Evolutionary conservation across 1,140 invertebrate genomes (phyloP).

Genomic region (Drosophila dunni): DNA sequence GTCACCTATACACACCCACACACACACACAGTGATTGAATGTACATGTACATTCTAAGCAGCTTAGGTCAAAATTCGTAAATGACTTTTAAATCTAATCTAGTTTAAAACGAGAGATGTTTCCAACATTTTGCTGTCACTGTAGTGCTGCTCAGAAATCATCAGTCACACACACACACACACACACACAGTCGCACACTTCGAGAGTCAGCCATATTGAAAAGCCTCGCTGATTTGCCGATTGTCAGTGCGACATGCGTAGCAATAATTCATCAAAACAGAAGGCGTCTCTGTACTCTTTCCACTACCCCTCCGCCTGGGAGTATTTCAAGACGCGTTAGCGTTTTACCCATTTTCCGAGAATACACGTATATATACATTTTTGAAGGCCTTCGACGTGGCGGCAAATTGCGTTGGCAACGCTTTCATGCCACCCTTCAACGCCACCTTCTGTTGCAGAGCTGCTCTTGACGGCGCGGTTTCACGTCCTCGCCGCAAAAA

Average conservation of each 20-base stretch:
- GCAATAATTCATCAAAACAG: slow-evolving; percentile 78
- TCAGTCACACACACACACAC: slow-evolving; percentile 55
- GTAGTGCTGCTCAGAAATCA: slow-evolving; percentile 52
- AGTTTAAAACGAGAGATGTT: slow-evolving; percentile 40
- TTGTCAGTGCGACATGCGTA: slow-evolving; percentile 77
- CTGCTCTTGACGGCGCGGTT: slow-evolving; percentile 52
- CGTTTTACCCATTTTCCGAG: slow-evolving; percentile 22
- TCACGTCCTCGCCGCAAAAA: slow-evolving; percentile 75
- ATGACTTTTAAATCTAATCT: slow-evolving; percentile 74
- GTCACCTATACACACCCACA: slow-evolving; percentile 10
- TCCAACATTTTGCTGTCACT: neutral
- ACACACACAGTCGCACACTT: slow-evolving; percentile 18
- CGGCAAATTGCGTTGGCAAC: slow-evolving; percentile 74
- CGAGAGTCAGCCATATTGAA: slow-evolving; percentile 42
- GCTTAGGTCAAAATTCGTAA: slow-evolving; percentile 72
- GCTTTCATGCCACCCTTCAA: no score
- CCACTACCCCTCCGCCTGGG: neutral
- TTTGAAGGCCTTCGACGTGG: slow-evolving; percentile 65
- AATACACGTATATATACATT: slow-evolving; percentile 8
- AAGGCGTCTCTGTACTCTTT: slow-evolving; percentile 44
- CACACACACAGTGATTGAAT: slow-evolving; percentile 23
- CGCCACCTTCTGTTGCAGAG: neutral
- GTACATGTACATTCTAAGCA: slow-evolving; percentile 52
- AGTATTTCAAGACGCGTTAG: slow-evolving; percentile 45
- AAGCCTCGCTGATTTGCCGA: slow-evolving; percentile 72